Percentiles rank a stretch among this genome's conserved stretches.
Conservation (phyloP, 2,113 vertebrate genomes). For the Xyrauchen texanus region DNA sequence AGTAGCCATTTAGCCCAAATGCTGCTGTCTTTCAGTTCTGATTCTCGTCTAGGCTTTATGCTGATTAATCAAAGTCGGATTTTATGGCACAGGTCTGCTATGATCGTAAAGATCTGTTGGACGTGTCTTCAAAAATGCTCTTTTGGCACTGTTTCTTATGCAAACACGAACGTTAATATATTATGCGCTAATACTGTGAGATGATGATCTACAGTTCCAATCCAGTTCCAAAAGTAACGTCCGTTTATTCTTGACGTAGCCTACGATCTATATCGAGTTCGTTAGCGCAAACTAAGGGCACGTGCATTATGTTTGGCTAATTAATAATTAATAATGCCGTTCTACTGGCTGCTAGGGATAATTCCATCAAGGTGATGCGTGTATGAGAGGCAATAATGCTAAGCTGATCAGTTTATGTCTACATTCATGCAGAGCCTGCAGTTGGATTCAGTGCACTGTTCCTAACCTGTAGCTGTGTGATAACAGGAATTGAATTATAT, state of each 20-base stretch:
- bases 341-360: neutral
- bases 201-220: neutral
- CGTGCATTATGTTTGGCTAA: conserved; percentile 12
- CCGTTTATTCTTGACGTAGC: neutral
- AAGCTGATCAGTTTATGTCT: conserved; percentile 17
- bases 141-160: neutral
- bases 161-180: neutral
- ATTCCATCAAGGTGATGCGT: conserved; percentile 20
- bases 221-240: neutral
- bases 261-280: neutral
- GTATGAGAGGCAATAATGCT: neutral
- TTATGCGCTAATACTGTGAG: neutral
- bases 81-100: conserved; percentile 18
- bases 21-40: neutral
- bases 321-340: neutral
- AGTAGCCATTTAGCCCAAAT: neutral
- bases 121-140: conserved; percentile 50
- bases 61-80: conserved; percentile 15
- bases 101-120: conserved; percentile 73
- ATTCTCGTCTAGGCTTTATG: neutral
- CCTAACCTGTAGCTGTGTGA: conserved; percentile 17
- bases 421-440: conserved; percentile 1
- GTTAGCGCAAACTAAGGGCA: neutral
- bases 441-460: neutral
- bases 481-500: conserved; percentile 2